Percentiles rank a stretch among this genome's conserved stretches.
phyloP scores from a whole-genome alignment of 2,113 vertebrate genomes.

The Salminus brasiliensis region DNA sequence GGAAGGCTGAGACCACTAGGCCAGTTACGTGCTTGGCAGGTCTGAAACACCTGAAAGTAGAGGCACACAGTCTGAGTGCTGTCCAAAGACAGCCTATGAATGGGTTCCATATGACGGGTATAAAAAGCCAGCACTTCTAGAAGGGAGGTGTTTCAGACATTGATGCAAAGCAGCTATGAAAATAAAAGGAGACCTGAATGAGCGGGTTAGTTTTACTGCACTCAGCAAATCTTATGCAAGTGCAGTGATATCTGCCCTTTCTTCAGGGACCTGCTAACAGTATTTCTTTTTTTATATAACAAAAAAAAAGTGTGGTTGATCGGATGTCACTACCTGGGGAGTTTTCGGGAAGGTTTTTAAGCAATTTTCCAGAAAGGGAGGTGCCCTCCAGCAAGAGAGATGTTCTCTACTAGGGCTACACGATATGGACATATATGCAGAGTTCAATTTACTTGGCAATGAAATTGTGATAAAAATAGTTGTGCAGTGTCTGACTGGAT shows the following conservation, averaged over 20 bases:
- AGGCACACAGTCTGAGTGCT: slow-evolving; percentile 49
- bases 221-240: slow-evolving; percentile 27
- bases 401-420: neutral
- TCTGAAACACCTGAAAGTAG: slow-evolving; percentile 62
- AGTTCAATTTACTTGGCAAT: too few relatives aligned
- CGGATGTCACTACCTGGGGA: slow-evolving; percentile 6
- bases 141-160: slow-evolving; percentile 56
- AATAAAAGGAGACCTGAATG: slow-evolving; percentile 58
- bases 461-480: too few relatives aligned
- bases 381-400: neutral
- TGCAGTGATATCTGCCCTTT: slow-evolving; percentile 3
- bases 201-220: slow-evolving; percentile 59
- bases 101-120: slow-evolving; percentile 49
- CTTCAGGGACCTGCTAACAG: neutral
- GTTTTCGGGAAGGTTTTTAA: neutral
- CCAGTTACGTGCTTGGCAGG: slow-evolving; percentile 43
- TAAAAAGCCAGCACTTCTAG: slow-evolving; percentile 50
- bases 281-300: slow-evolving; percentile 4
- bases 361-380: neutral
- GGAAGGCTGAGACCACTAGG: slow-evolving; percentile 42
- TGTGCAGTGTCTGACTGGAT: too few relatives aligned
- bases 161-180: slow-evolving; percentile 66
- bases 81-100: slow-evolving; percentile 45
- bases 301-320: neutral
- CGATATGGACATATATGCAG: too few relatives aligned